Conservation (phyloP, 2,888 invertebrate genomes). For the Brenthis hecate region DNA sequence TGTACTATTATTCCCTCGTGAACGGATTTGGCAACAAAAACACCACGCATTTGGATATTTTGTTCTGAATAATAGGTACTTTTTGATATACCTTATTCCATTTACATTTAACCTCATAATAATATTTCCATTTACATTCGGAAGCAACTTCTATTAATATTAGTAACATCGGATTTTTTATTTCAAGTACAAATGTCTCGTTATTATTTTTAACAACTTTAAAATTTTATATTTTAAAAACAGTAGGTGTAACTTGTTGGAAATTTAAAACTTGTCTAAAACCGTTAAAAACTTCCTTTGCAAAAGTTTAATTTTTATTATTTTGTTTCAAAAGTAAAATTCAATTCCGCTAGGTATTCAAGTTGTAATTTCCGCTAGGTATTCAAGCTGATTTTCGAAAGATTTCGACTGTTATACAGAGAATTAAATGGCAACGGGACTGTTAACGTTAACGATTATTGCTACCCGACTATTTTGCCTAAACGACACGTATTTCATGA, state of each 20-base stretch:
- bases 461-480: slow-evolving; percentile 60
- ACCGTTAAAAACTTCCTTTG: background rate
- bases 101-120: background rate
- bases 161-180: no score
- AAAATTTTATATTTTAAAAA: background rate
- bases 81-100: background rate
- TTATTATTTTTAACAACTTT: no score
- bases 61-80: background rate
- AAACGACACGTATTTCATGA: slow-evolving; percentile 65
- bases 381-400: slow-evolving; percentile 47
- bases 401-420: slow-evolving; percentile 51
- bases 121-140: background rate
- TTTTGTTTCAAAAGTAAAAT: slow-evolving; percentile 7
- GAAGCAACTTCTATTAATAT: no score
- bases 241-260: slow-evolving; percentile 3
- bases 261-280: slow-evolving; percentile 9
- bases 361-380: slow-evolving; percentile 14
- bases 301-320: background rate
- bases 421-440: slow-evolving; percentile 54
- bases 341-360: slow-evolving; percentile 10
- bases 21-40: slow-evolving; percentile 16
- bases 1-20: slow-evolving; percentile 22
- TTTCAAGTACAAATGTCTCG: no score
- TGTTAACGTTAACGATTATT: slow-evolving; percentile 72
- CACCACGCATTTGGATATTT: slow-evolving; percentile 5